These are phyloP conservation scores for Bos javanicus DNA, from an alignment of 2,113 vertebrate species.

Conservation along the genomic window DNA sequence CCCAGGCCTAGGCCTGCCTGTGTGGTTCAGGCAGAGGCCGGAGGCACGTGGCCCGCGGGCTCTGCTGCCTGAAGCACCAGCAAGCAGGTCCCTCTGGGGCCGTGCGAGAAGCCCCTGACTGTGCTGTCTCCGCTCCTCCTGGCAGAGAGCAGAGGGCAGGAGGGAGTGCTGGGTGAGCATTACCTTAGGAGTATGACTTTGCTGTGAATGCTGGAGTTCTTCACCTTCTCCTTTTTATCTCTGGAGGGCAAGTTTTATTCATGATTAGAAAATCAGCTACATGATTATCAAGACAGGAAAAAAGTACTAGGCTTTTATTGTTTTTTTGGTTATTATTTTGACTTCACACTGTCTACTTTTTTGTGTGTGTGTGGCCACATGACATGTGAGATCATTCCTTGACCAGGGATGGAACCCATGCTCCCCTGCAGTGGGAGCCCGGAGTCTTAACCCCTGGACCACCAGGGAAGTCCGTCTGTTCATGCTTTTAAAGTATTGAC, in stretches of 20 bases:
- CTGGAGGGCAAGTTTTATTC: not conserved
- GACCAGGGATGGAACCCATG: not conserved
- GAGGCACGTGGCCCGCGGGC: accelerated
- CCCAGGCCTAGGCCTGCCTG: not conserved
- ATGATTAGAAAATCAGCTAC: not conserved
- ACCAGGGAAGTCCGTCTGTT: not conserved
- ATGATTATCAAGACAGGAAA: not conserved
- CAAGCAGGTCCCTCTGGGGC: not conserved
- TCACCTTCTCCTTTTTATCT: not conserved
- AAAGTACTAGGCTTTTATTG: not conserved
- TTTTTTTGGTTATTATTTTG: not conserved
- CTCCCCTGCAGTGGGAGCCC: not conserved
- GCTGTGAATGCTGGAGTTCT: not conserved
- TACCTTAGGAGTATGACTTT: not conserved
- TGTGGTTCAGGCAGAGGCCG: not conserved
- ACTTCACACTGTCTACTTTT: not conserved
- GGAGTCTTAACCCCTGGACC: not conserved
- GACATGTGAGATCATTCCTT: not conserved
- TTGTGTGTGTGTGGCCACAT: not conserved
- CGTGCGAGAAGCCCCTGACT: not conserved
- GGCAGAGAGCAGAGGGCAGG: not conserved
- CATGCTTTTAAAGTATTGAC: not conserved
- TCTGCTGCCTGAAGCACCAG: too few relatives aligned
- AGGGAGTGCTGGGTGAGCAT: not conserved
- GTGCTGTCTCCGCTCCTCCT: not conserved